phyloP scores from a whole-genome alignment of 2,888 invertebrate species.

The Chydorus sphaericus region DNA sequence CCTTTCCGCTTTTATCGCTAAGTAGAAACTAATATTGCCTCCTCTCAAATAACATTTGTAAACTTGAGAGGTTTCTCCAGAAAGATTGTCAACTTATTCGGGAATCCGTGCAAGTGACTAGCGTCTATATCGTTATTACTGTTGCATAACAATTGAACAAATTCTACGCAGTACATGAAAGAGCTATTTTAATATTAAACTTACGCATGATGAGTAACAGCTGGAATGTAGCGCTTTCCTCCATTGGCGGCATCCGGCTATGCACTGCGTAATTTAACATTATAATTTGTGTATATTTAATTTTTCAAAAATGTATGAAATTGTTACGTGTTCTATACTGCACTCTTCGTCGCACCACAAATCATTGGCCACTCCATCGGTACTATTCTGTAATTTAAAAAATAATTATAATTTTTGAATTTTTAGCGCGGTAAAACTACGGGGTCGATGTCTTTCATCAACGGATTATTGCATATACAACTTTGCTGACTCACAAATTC shows the following conservation, averaged over 20 bases:
- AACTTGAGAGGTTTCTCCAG: not conserved
- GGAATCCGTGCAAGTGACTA: too few species aligned
- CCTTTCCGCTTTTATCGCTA: not conserved
- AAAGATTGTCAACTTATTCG: too few species aligned
- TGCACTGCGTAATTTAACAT: slow-evolving; percentile 47
- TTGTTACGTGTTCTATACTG: slow-evolving; percentile 52
- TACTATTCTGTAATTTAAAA: not conserved
- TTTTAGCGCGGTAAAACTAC: too few species aligned
- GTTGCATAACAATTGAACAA: not conserved
- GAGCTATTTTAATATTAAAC: slow-evolving; percentile 31
- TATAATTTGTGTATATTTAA: slow-evolving; percentile 20
- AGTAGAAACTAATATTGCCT: not conserved
- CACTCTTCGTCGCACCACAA: slow-evolving; percentile 53
- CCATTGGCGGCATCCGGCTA: slow-evolving; percentile 65
- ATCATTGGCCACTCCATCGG: slow-evolving; percentile 28
- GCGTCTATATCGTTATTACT: not conserved
- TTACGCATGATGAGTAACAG: slow-evolving; percentile 69
- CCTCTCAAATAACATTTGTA: not conserved
- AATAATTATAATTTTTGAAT: too few species aligned
- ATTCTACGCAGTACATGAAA: not conserved
- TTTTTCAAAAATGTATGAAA: not conserved
- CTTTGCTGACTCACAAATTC: too few species aligned
- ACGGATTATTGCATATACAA: not conserved
- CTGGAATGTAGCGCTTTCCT: slow-evolving; percentile 55
- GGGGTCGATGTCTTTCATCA: not conserved